A percentile compares a stretch with the other conserved stretches of the same genome.
These are phyloP conservation scores for Paragorgia papillata DNA, from an alignment of 92 coral and sea anemone genomes.

Conservation along the genomic window DNA sequence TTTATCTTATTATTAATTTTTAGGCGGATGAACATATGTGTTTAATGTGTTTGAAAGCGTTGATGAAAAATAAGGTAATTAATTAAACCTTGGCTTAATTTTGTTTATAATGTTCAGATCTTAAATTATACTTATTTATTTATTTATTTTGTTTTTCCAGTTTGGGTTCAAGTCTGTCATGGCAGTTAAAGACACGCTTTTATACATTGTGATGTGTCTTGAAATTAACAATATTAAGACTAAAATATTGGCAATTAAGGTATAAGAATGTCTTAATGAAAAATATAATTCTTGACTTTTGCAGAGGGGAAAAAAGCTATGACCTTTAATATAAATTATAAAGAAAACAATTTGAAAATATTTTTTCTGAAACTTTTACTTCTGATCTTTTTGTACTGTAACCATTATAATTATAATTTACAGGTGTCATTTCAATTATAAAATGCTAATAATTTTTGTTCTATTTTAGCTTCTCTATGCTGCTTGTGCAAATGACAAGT, in stretches of 20 bases:
- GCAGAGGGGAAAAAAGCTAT: no score
- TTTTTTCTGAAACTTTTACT: no score
- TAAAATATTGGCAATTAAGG: slow-evolving; percentile 87
- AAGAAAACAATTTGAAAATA: no score
- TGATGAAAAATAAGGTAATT: slow-evolving; percentile 96
- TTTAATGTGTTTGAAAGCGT: slow-evolving; percentile 82
- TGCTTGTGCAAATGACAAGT: slow-evolving; percentile 79
- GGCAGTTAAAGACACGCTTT: slow-evolving; percentile 70
- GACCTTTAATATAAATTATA: no score
- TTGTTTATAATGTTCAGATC: no score
- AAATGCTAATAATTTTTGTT: no score
- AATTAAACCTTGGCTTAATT: no score
- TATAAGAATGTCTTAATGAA: slow-evolving; percentile 14
- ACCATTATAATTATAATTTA: no score
- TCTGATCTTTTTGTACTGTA: no score
- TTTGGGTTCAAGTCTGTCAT: slow-evolving; percentile 94
- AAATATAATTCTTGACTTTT: no score
- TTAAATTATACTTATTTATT: no score
- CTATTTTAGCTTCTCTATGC: slow-evolving; percentile 72
- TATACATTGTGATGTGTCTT: slow-evolving; percentile 79
- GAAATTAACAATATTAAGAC: slow-evolving; percentile 90
- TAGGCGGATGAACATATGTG: slow-evolving; percentile 98
- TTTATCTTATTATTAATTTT: neutral
- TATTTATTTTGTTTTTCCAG: slow-evolving; percentile 53
- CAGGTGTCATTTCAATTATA: no score